Percentiles rank a stretch among this genome's conserved stretches.
phyloP scores from a whole-genome alignment of 2,797 vertebrate species.

The Pangasius mekongensis region DNA sequence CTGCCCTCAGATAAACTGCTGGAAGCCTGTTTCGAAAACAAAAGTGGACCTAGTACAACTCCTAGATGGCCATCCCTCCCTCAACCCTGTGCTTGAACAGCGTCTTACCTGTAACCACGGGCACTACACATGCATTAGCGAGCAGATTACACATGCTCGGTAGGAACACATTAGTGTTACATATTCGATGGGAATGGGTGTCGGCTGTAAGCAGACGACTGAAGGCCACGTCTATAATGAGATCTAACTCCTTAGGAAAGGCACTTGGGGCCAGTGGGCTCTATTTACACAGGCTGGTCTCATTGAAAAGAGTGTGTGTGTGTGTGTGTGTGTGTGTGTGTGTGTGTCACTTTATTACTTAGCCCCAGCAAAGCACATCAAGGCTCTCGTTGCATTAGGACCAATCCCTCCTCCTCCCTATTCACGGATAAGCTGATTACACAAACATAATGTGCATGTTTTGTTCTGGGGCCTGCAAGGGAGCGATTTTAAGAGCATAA shows the following conservation, averaged over 20 bases:
- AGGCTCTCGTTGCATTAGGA: conserved; percentile 73
- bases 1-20: neutral
- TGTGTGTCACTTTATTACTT: conserved; percentile 81
- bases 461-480: conserved; percentile 48
- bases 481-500: conserved; percentile 39
- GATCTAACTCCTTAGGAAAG: conserved; percentile 74
- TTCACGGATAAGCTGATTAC: conserved; percentile 81
- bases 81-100: conserved; percentile 53
- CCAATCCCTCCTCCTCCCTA: conserved; percentile 52
- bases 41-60: conserved; percentile 44
- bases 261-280: conserved; percentile 67
- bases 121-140: conserved; percentile 70
- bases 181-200: conserved; percentile 66
- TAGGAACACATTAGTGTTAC: conserved; percentile 72
- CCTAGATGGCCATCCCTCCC: conserved; percentile 63
- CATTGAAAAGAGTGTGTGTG: conserved; percentile 71
- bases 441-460: conserved; percentile 73
- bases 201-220: conserved; percentile 71
- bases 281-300: conserved; percentile 70
- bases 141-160: conserved; percentile 80
- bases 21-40: conserved; percentile 50
- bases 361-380: conserved; percentile 75
- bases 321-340: conserved; percentile 68
- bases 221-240: conserved; percentile 77
- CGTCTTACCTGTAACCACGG: conserved; percentile 60